A percentile compares a stretch with the other conserved stretches of the same genome.
These are phyloP conservation scores for Urocyon cinereoargenteus DNA, from an alignment of 2,797 vertebrate species.

Conservation along the genomic window DNA sequence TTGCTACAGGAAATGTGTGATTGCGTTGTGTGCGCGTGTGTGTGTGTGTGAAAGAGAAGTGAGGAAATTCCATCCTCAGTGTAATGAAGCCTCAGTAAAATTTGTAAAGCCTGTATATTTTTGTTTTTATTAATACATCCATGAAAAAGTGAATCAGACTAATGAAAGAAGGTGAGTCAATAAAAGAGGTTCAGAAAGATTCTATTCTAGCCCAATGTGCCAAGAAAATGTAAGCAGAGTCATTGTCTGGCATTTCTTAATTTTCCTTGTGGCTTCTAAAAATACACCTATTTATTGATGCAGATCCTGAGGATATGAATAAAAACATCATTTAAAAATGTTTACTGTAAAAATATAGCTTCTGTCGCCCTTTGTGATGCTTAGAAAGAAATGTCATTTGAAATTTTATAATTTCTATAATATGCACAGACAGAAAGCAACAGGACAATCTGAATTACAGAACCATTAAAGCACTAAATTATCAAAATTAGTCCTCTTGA, in stretches of 20 bases:
- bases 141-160: background rate
- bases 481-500: slow-evolving; percentile 24
- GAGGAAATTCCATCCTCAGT: background rate
- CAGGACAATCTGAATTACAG: background rate
- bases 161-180: background rate
- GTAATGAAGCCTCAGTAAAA: background rate
- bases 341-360: background rate
- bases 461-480: background rate
- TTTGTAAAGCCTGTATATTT: background rate
- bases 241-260: background rate
- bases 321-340: background rate
- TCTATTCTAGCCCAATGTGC: background rate
- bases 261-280: background rate
- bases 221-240: slow-evolving; percentile 23
- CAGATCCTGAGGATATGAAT: background rate
- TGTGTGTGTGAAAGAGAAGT: background rate
- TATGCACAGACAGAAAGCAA: background rate
- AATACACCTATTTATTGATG: background rate
- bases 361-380: background rate
- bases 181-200: background rate
- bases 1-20: background rate
- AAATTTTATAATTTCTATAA: background rate
- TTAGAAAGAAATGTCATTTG: background rate
- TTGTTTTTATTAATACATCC: background rate
- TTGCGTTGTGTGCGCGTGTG: background rate